phyloP scores from a whole-genome alignment of 2,888 invertebrate species.

The Pollenia labialis region DNA sequence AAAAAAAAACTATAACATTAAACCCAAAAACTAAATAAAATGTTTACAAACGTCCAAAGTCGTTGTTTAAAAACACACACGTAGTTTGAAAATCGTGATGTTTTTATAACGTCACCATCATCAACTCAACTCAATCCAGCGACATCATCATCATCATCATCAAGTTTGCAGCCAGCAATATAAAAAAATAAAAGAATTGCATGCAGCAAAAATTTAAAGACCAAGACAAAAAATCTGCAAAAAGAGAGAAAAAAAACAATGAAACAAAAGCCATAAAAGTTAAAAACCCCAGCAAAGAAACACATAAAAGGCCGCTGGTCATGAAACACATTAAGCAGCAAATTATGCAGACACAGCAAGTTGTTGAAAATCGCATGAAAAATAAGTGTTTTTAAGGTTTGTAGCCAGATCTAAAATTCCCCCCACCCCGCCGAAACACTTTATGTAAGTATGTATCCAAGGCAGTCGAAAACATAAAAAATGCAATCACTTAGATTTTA shows the following conservation, averaged over 20 bases:
- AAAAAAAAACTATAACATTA: constrained; percentile 19
- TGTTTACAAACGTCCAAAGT: constrained; percentile 35
- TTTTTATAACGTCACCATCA: constrained; percentile 49
- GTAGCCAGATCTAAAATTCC: constrained; percentile 18
- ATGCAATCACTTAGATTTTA: constrained; percentile 62
- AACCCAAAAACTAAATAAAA: constrained; percentile 50
- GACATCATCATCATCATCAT: constrained; percentile 33
- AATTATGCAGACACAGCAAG: constrained; percentile 75
- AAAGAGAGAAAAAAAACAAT: background rate
- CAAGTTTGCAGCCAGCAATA: constrained; percentile 36
- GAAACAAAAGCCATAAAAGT: constrained; percentile 11
- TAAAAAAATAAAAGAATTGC: constrained; percentile 12
- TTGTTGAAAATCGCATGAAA: constrained; percentile 63
- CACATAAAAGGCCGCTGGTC: constrained; percentile 71
- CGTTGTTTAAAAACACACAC: constrained; percentile 61
- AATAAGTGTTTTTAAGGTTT: constrained; percentile 55
- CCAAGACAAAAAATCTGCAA: constrained; percentile 34
- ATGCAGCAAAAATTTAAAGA: constrained; percentile 43
- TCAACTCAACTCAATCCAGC: constrained; percentile 41
- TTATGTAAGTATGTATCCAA: constrained; percentile 18
- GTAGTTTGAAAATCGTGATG: constrained; percentile 60
- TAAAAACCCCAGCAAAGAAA: constrained; percentile 47
- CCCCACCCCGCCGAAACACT: constrained; percentile 27
- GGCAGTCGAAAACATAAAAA: constrained; percentile 40
- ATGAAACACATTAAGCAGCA: constrained; percentile 74